Percentiles rank a stretch among this genome's conserved stretches.
phyloP scores from a whole-genome alignment of 2,797 vertebrate genomes.

The Pogonophryne albipinna region DNA sequence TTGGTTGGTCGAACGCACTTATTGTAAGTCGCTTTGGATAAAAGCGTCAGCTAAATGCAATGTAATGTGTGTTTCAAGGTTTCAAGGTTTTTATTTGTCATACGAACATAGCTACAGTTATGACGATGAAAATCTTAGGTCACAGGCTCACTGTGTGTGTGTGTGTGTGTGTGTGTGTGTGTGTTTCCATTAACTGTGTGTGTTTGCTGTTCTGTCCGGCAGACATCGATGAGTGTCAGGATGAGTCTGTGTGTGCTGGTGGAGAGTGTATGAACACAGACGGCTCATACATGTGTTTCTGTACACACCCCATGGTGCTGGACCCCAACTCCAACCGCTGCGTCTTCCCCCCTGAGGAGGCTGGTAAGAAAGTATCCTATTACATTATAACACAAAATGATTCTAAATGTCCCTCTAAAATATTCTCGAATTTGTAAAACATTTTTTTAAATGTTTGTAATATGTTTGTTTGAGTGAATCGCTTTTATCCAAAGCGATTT shows the following conservation, averaged over 20 bases:
- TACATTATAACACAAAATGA: not conserved
- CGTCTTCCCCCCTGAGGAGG: slow-evolving; percentile 80
- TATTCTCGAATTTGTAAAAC: not conserved
- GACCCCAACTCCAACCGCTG: slow-evolving; percentile 86
- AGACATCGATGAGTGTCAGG: slow-evolving; percentile 96
- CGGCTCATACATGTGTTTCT: slow-evolving; percentile 95
- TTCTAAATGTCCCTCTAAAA: not conserved
- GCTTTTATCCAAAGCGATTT: no score
- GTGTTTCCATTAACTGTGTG: not conserved
- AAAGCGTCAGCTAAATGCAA: no score
- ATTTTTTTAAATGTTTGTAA: no score
- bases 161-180: slow-evolving; percentile 14
- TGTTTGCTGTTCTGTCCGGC: slow-evolving; percentile 42
- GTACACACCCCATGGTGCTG: slow-evolving; percentile 90
- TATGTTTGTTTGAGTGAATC: not conserved
- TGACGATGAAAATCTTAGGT: no score
- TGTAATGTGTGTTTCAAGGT: no score
- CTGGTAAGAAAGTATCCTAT: slow-evolving; percentile 77
- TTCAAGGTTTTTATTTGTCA: no score
- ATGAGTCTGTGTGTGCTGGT: slow-evolving; percentile 90
- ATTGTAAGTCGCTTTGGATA: no score
- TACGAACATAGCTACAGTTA: no score
- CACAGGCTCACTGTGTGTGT: slow-evolving; percentile 9
- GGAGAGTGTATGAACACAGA: slow-evolving; percentile 93
- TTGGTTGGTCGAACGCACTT: no score